Conservation (phyloP, 2,888 invertebrate genomes). For the Acronicta leporina region DNA sequence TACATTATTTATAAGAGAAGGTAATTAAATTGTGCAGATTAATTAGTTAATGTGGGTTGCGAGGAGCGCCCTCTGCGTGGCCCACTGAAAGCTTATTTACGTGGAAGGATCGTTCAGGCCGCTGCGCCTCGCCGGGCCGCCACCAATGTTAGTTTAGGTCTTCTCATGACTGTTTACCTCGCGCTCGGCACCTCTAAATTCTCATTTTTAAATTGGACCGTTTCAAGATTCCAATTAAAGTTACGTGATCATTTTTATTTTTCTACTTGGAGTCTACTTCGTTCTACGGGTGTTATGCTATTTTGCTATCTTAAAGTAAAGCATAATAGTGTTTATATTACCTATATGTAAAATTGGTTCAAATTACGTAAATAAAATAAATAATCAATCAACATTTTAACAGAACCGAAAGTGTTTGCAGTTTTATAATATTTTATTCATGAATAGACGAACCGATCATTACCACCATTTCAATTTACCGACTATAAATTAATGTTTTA, state of each 20-base stretch:
- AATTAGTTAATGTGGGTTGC: constrained; percentile 22
- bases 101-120: constrained; percentile 19
- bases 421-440: too few species aligned
- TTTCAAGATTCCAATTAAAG: constrained; percentile 17
- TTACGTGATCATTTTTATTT: constrained; percentile 13
- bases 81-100: constrained; percentile 25
- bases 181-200: constrained; percentile 9
- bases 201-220: constrained; percentile 22
- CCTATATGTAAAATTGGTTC: too few species aligned
- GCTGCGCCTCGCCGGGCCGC: constrained; percentile 7
- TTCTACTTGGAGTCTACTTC: background rate
- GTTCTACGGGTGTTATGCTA: background rate
- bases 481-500: too few species aligned
- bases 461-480: constrained; percentile 3
- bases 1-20: constrained; percentile 18
- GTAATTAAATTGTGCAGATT: constrained; percentile 36
- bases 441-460: too few species aligned
- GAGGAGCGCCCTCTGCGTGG: constrained; percentile 7
- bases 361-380: too few species aligned
- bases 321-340: too few species aligned
- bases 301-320: background rate
- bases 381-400: too few species aligned
- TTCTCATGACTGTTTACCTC: constrained; percentile 18
- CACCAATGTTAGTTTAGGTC: constrained; percentile 34
- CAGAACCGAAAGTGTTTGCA: too few species aligned